phyloP scores from a whole-genome alignment of 1,140 invertebrate species.

The Alviniconcha marisindica region DNA sequence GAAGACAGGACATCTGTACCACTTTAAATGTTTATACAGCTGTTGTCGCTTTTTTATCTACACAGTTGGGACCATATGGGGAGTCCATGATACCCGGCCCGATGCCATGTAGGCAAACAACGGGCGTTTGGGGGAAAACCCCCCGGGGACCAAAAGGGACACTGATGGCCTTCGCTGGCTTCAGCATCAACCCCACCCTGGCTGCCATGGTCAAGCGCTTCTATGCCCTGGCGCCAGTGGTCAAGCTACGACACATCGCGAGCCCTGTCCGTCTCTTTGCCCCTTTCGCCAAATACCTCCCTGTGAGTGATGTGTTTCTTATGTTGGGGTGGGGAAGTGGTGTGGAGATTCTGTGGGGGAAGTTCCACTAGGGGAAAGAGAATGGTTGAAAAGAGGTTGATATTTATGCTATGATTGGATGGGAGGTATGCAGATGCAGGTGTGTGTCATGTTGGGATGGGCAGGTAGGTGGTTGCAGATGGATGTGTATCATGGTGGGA shows the following conservation, averaged over 20 bases:
- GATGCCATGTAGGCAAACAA: constrained; percentile 81
- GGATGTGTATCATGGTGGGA: too few species aligned
- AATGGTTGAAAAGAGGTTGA: too few species aligned
- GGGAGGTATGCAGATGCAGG: too few species aligned
- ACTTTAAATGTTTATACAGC: too few species aligned
- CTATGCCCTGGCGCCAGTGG: constrained; percentile 86
- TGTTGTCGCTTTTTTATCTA: too few species aligned
- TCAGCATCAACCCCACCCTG: constrained; percentile 65
- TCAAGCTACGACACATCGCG: constrained; percentile 83
- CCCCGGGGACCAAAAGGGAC: constrained; percentile 86
- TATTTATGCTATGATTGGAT: too few species aligned
- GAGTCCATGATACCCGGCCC: constrained; percentile 84
- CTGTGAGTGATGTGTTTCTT: constrained; percentile 56
- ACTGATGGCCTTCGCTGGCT: constrained; percentile 74
- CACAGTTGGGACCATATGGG: constrained; percentile 87
- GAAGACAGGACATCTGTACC: too few species aligned
- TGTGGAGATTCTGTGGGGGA: too few species aligned
- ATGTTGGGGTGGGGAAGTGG: too few species aligned
- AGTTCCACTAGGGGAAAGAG: too few species aligned
- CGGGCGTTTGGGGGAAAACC: constrained; percentile 80
- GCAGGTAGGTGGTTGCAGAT: too few species aligned
- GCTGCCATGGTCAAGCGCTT: constrained; percentile 68
- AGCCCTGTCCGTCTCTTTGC: constrained; percentile 79
- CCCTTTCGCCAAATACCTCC: constrained; percentile 70
- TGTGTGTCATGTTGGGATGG: too few species aligned